Conservation (phyloP, 2,888 invertebrate genomes). For the Platycheirus rosarum region DNA sequence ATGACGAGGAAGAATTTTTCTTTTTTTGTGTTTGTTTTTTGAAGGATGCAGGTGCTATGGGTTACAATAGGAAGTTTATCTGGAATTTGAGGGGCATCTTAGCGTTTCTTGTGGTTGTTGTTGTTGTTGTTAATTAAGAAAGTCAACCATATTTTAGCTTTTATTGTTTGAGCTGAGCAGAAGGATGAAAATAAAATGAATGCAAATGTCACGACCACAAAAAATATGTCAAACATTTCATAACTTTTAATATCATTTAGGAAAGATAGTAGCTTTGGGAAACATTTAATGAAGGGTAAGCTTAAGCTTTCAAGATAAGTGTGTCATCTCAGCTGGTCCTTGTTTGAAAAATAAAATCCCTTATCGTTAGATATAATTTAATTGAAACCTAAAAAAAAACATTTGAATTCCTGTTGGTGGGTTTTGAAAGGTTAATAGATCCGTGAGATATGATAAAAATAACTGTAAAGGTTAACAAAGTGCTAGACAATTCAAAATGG, state of each 20-base stretch:
- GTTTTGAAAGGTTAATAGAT: too few species aligned
- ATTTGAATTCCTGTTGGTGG: too few species aligned
- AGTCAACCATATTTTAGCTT: constrained; percentile 3
- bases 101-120: not conserved
- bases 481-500: too few species aligned
- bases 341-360: too few species aligned
- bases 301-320: constrained; percentile 2
- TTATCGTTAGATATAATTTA: too few species aligned
- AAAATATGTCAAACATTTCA: constrained; percentile 36
- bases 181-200: constrained; percentile 35
- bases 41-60: constrained; percentile 61
- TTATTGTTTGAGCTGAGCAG: not conserved
- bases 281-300: constrained; percentile 5
- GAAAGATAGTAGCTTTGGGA: constrained; percentile 9
- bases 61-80: constrained; percentile 43
- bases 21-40: constrained; percentile 19
- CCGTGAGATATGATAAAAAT: too few species aligned
- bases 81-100: constrained; percentile 26
- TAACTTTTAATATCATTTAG: constrained; percentile 2
- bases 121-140: constrained; percentile 57
- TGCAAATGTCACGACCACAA: constrained; percentile 50
- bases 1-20: constrained; percentile 47
- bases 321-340: not conserved
- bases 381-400: too few species aligned
- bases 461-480: too few species aligned